Conservation (phyloP, 2,797 vertebrate genomes). For the Anisognathus igniventris region DNA sequence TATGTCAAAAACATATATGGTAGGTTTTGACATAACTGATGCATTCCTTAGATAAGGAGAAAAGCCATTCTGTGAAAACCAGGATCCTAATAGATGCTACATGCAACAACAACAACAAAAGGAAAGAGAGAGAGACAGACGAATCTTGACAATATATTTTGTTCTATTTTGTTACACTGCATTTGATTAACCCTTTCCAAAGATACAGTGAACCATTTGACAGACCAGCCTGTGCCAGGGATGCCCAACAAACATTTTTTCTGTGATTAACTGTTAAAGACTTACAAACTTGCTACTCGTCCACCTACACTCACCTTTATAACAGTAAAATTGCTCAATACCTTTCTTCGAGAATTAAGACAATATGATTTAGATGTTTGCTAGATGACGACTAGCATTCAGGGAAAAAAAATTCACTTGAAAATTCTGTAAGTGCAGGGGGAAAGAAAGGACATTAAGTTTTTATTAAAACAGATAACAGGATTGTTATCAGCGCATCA, state of each 20-base stretch:
- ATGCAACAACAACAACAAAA: not conserved
- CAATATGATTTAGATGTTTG: not conserved
- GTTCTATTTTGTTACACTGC: not conserved
- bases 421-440: slow-evolving; percentile 1
- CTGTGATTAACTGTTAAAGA: not conserved
- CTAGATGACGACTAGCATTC: not conserved
- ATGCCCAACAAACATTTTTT: not conserved
- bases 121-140: not conserved
- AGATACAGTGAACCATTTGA: not conserved
- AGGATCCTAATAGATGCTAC: not conserved
- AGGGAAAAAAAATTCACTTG: slow-evolving; percentile 1
- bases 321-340: not conserved
- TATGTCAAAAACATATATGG: not conserved
- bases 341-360: not conserved
- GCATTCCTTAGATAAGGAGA: not conserved
- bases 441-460: slow-evolving; percentile 66
- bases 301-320: not conserved
- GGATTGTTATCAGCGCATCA: slow-evolving; percentile 46
- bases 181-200: not conserved
- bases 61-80: not conserved
- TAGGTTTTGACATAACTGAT: not conserved
- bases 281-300: not conserved
- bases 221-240: not conserved
- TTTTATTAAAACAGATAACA: slow-evolving; percentile 76
- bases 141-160: not conserved